A percentile compares a stretch with the other conserved stretches of the same genome.
These are phyloP conservation scores for Sinocyclocheilus grahami DNA, from an alignment of 2,113 vertebrate genomes.

Conservation along the genomic window DNA sequence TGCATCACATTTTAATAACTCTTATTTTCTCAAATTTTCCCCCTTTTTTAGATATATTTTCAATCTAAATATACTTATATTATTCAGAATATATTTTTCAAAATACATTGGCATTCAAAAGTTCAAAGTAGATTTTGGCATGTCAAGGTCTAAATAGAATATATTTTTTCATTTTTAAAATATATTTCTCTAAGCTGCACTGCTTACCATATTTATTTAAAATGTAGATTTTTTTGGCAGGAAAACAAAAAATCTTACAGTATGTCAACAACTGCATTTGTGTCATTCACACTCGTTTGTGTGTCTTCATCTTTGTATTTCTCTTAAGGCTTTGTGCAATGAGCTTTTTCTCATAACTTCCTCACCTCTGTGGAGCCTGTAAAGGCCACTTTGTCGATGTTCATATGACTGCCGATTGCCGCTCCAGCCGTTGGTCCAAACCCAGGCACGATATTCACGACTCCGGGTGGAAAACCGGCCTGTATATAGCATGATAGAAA, in stretches of 20 bases:
- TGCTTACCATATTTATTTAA: neutral
- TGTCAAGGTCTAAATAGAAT: neutral
- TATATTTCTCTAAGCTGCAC: neutral
- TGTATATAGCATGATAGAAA: constrained; percentile 64
- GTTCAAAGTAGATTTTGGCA: neutral
- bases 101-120: neutral
- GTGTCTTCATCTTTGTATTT: neutral
- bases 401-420: constrained; percentile 87
- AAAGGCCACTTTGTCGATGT: constrained; percentile 91
- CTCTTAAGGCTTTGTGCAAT: neutral
- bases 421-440: constrained; percentile 89
- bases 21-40: too few relatives aligned
- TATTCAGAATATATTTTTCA: neutral
- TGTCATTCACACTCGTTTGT: neutral
- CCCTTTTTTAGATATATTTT: neutral
- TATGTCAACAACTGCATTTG: neutral
- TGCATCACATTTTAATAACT: too few relatives aligned
- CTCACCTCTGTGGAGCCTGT: constrained; percentile 91
- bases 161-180: neutral
- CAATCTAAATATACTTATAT: neutral
- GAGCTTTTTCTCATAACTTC: neutral
- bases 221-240: neutral
- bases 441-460: constrained; percentile 93
- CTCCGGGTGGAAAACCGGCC: constrained; percentile 92
- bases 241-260: neutral